Conservation (phyloP, 2,888 invertebrate genomes). For the Morpho achilles region DNA sequence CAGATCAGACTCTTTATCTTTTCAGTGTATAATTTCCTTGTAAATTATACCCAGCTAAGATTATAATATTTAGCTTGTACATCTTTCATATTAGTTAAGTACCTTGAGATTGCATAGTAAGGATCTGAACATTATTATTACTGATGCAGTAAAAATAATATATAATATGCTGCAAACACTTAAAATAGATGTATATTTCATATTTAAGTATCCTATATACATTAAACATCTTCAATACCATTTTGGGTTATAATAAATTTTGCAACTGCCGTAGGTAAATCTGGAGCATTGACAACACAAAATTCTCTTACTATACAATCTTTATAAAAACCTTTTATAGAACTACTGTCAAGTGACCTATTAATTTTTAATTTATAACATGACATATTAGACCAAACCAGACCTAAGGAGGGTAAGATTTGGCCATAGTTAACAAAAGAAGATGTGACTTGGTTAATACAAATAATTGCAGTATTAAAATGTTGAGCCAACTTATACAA, state of each 20-base stretch:
- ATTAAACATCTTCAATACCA: slow-evolving; percentile 37
- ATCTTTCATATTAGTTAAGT: too few species aligned
- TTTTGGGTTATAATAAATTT: slow-evolving; percentile 46
- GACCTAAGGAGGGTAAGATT: slow-evolving; percentile 59
- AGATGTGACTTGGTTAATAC: slow-evolving; percentile 68
- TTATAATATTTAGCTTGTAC: too few species aligned
- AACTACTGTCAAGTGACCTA: slow-evolving; percentile 32
- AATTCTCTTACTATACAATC: slow-evolving; percentile 45
- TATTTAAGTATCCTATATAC: too few species aligned
- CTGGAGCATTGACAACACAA: slow-evolving; percentile 50
- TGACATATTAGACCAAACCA: slow-evolving; percentile 73
- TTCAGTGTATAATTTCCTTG: too few species aligned
- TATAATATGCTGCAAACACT: too few species aligned
- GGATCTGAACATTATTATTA: too few species aligned
- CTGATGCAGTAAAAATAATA: too few species aligned
- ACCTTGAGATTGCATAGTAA: too few species aligned
- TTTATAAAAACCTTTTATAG: slow-evolving; percentile 23
- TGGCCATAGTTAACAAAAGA: slow-evolving; percentile 43
- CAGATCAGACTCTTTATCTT: too few species aligned
- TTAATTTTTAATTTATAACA: slow-evolving; percentile 50
- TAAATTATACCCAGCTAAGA: too few species aligned
- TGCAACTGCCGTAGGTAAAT: slow-evolving; percentile 43
- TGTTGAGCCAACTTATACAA: slow-evolving; percentile 50
- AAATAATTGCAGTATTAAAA: slow-evolving; percentile 55
- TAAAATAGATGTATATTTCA: too few species aligned